Percentiles rank a stretch among this genome's conserved stretches.
These are phyloP conservation scores for Corydoras sp. DNA, from an alignment of 2,113 vertebrate genomes.

Conservation along the genomic window DNA sequence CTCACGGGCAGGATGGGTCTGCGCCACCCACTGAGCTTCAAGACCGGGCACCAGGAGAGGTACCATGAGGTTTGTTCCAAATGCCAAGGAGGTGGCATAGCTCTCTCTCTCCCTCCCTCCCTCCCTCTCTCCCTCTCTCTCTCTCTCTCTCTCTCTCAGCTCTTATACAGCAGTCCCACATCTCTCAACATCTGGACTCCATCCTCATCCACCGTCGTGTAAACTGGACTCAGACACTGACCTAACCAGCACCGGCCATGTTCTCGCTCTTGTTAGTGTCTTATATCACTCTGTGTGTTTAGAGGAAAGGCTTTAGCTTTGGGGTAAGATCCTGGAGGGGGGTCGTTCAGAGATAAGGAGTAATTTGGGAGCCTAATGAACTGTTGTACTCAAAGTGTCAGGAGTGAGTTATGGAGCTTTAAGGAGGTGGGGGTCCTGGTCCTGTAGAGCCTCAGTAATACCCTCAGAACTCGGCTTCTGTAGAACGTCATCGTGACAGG, in stretches of 20 bases:
- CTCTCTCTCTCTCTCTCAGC: slow-evolving; percentile 5
- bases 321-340: slow-evolving; percentile 15
- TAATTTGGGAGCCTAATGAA: slow-evolving; percentile 36
- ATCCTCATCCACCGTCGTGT: slow-evolving; percentile 53
- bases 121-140: slow-evolving; percentile 23
- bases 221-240: slow-evolving; percentile 42
- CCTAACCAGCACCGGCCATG: slow-evolving; percentile 39
- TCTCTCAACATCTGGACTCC: slow-evolving; percentile 60
- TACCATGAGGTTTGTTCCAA: slow-evolving; percentile 27
- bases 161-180: slow-evolving; percentile 43
- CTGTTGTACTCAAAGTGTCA: slow-evolving; percentile 29
- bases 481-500: slow-evolving; percentile 18
- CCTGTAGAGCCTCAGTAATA: slow-evolving; percentile 5
- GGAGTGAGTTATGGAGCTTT: slow-evolving; percentile 28
- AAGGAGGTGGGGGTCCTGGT: not conserved
- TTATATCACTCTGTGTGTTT: slow-evolving; percentile 40
- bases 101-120: slow-evolving; percentile 19
- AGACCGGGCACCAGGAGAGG: slow-evolving; percentile 25
- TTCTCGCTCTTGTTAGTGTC: slow-evolving; percentile 30
- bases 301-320: slow-evolving; percentile 31
- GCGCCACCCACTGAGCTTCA: slow-evolving; percentile 22
- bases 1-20: slow-evolving; percentile 40
- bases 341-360: slow-evolving; percentile 29
- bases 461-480: slow-evolving; percentile 9
- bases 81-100: slow-evolving; percentile 33